phyloP scores from a whole-genome alignment of 2,888 invertebrate genomes.

The Ceriagrion tenellum region DNA sequence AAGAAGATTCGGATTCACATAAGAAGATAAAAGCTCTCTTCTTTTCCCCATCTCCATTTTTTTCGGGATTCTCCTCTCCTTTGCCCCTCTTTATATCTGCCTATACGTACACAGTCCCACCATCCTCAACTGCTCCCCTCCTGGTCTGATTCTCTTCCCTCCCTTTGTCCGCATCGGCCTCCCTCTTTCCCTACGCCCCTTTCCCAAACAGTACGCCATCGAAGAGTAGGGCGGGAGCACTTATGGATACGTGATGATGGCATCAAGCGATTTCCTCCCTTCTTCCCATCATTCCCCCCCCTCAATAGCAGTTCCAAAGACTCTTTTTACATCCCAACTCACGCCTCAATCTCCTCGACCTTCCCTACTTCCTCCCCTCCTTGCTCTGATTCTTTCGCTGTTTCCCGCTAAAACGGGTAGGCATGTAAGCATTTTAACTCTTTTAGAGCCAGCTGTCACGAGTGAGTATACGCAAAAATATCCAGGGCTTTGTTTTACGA shows the following conservation, averaged over 20 bases:
- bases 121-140: too few species aligned
- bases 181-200: too few species aligned
- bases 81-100: too few species aligned
- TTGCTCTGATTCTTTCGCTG: too few species aligned
- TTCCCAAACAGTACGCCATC: too few species aligned
- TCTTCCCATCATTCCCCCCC: background rate
- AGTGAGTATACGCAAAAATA: too few species aligned
- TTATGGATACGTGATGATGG: conserved; percentile 49
- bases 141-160: background rate
- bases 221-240: background rate
- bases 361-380: background rate
- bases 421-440: too few species aligned
- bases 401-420: too few species aligned
- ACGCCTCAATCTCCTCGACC: background rate
- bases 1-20: background rate
- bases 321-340: background rate
- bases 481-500: too few species aligned
- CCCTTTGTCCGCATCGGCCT: background rate
- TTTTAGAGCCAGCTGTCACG: too few species aligned
- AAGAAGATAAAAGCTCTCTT: background rate
- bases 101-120: background rate
- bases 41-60: conserved; percentile 1
- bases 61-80: background rate
- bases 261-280: background rate
- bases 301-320: background rate